phyloP scores from a whole-genome alignment of 2,797 vertebrate genomes.

The Catamblyrhynchus diadema region DNA sequence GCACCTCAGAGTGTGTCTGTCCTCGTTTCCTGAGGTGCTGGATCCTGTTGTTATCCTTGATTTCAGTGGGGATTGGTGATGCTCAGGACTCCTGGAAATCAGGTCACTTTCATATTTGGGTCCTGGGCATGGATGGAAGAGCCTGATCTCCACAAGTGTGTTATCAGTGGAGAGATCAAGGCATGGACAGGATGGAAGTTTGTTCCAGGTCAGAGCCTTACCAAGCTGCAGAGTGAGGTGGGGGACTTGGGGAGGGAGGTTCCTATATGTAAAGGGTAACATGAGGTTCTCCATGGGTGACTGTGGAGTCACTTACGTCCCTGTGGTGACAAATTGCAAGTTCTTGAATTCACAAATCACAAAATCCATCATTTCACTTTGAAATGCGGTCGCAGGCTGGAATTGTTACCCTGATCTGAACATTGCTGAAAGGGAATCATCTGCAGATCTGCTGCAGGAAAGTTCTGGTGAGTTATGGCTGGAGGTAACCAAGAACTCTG shows the following conservation, averaged over 20 bases:
- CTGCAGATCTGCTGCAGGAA: not conserved
- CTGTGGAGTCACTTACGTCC: not conserved
- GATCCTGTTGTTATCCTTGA: constrained; percentile 37
- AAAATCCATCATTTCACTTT: not conserved
- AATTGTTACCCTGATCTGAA: not conserved
- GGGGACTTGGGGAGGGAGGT: not conserved
- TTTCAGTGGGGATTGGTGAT: constrained; percentile 26
- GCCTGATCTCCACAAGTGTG: not conserved
- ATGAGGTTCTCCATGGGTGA: not conserved
- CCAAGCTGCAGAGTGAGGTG: not conserved
- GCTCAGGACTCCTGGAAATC: constrained; percentile 22
- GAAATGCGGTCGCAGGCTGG: not conserved
- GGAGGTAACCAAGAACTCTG: not conserved
- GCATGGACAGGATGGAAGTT: not conserved
- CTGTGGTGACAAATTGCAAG: not conserved
- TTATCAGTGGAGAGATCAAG: not conserved
- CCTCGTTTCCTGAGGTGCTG: constrained; percentile 40
- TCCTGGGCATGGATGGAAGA: not conserved
- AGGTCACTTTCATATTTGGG: constrained; percentile 21
- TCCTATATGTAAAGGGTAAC: accelerated
- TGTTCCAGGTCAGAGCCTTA: not conserved
- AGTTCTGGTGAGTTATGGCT: not conserved
- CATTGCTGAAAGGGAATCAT: accelerated
- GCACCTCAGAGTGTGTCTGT: constrained; percentile 4
- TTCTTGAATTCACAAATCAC: not conserved